Base-by-base conservation (phyloP, 1,140 invertebrate genomes). In the Marisa cornuarietis region DNA sequence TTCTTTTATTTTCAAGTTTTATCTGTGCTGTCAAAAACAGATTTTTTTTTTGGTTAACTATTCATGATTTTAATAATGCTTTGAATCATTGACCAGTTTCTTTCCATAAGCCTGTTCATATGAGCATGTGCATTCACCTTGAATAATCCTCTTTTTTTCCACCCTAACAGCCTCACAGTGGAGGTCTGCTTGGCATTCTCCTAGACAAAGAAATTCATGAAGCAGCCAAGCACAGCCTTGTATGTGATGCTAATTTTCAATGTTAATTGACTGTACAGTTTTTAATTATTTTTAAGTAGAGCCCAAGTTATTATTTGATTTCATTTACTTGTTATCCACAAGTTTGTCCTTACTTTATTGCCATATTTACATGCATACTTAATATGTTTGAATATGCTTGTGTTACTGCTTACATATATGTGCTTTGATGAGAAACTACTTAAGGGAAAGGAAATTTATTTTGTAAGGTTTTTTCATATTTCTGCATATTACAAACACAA, bases 211-310 rank as follows among this genome's bases (percentile, higher is more conserved):
- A 83, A 79, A 69, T 78, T 49, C 65, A 71, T 16, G 42, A 71
- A 22, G 82, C 79, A 68, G 72, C 71, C 11, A 24, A 83, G 9
- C 54, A 69, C 26, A 69, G 72, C 54, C 62, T 83, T 77, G 82
- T 83, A 71, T 78, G 79, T 75, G 9, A 61, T 24, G 8, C 51
- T 76, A 11, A 66, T 24, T 20, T 22, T 74, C 18, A 18, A 20
- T 24, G 71, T 51, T 68, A 58, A 58, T 51, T 66, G 20, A 13
- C n/a, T 42, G 24, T 13, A n/a, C 24, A 71, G 9, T 20, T 16
- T 76, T 24, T 52, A 24, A 6, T 8, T n/a, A 49, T 54, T 69
- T 14, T 20, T 18, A 54, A 22, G 16, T 20, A 66, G 24, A 20
- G 9, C 24, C 22, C 49, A n/a, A 20, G 13, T 52, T 61, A 13